Evolutionary conservation across 2,113 vertebrate species (phyloP).

Genomic region (Todiramphus chloris): DNA sequence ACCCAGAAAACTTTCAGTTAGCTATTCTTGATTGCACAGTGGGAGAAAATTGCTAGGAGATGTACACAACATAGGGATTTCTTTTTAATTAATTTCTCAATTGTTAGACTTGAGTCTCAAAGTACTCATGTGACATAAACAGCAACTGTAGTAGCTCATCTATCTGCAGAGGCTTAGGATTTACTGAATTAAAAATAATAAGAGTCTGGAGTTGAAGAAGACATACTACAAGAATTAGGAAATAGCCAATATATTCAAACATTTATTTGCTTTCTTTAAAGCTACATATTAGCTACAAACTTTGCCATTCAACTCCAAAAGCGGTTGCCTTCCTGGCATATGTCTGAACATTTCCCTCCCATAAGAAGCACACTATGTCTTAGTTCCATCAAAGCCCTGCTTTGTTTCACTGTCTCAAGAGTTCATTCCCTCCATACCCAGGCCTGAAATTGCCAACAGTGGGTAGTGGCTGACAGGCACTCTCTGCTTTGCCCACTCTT

Average conservation of each 20-base stretch:
- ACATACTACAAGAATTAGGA: neutral
- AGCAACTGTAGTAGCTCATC: neutral
- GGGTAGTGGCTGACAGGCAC: neutral
- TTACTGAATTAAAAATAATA: neutral
- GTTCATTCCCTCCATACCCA: neutral
- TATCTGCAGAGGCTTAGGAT: neutral
- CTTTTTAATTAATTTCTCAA: neutral
- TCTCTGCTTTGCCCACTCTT: neutral
- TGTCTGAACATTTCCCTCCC: neutral
- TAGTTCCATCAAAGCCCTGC: neutral
- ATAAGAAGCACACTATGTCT: neutral
- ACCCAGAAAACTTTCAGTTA: neutral
- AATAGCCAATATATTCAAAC: neutral
- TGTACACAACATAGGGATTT: neutral
- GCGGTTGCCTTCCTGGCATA: neutral
- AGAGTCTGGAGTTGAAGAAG: neutral
- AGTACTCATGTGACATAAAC: neutral
- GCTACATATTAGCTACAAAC: neutral
- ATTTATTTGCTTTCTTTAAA: neutral
- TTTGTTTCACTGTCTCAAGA: neutral
- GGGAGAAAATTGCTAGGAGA: neutral
- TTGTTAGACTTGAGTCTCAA: neutral
- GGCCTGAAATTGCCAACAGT: neutral
- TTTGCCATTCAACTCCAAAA: neutral
- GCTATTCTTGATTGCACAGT: neutral